phyloP scores from a whole-genome alignment of 2,888 invertebrate genomes.

The Protonemura montana region DNA sequence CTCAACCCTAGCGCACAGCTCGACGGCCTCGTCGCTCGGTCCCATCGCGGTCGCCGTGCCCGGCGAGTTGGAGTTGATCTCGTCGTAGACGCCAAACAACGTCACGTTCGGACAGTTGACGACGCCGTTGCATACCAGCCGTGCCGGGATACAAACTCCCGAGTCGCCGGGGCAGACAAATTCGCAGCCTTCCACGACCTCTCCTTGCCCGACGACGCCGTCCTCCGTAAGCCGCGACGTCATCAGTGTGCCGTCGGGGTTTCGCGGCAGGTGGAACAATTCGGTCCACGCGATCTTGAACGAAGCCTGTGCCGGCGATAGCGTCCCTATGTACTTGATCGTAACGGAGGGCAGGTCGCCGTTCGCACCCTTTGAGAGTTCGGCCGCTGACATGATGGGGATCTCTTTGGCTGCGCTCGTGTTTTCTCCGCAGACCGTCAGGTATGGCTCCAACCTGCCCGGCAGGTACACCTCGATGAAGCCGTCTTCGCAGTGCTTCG shows the following conservation, averaged over 20 bases:
- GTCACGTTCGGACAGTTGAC: slow-evolving; percentile 82
- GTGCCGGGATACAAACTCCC: slow-evolving; percentile 82
- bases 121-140: slow-evolving; percentile 86
- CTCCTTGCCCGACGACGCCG: slow-evolving; percentile 45
- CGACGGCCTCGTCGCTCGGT: slow-evolving; percentile 77
- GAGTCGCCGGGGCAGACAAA: slow-evolving; percentile 88
- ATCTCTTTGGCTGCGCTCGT: slow-evolving; percentile 81
- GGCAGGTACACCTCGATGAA: slow-evolving; percentile 83
- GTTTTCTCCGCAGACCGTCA: slow-evolving; percentile 86
- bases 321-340: slow-evolving; percentile 65
- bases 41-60: slow-evolving; percentile 57
- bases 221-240: slow-evolving; percentile 75
- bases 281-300: slow-evolving; percentile 93
- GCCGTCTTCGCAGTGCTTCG: slow-evolving; percentile 85
- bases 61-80: slow-evolving; percentile 46
- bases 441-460: slow-evolving; percentile 74
- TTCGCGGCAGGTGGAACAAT: slow-evolving; percentile 83
- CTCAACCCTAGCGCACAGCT: slow-evolving; percentile 69
- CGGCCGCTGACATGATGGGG: slow-evolving; percentile 80
- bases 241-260: slow-evolving; percentile 80
- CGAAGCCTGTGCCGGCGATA: slow-evolving; percentile 80
- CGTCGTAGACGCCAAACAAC: slow-evolving; percentile 52
- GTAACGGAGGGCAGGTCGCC: slow-evolving; percentile 51
- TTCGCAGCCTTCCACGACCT: slow-evolving; percentile 72
- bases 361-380: slow-evolving; percentile 62